Percentiles rank a stretch among this genome's conserved stretches.
Conservation (phyloP, 2,888 invertebrate species). For the Lingula anatina region DNA sequence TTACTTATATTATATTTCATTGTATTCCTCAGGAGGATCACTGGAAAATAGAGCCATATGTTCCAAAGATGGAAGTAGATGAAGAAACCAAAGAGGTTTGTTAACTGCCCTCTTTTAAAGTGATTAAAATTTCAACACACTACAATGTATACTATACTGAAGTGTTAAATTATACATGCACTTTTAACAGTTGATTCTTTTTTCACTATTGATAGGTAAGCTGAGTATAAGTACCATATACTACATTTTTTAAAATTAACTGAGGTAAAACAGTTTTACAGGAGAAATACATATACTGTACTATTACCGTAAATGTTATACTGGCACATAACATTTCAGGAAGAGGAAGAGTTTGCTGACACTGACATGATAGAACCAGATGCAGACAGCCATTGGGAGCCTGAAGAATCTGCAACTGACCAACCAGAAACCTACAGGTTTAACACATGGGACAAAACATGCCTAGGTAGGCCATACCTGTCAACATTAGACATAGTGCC, state of each 20-base stretch:
- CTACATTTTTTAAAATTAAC: too few relatives aligned
- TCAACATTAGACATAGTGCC: too few relatives aligned
- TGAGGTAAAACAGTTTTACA: too few relatives aligned
- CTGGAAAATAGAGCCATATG: slow-evolving; percentile 49
- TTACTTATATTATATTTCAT: slow-evolving; percentile 1
- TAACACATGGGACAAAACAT: slow-evolving; percentile 45
- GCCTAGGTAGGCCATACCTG: slow-evolving; percentile 39
- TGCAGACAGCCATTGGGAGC: slow-evolving; percentile 32
- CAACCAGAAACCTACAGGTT: slow-evolving; percentile 36
- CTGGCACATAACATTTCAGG: slow-evolving; percentile 12
- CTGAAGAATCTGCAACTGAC: slow-evolving; percentile 34
- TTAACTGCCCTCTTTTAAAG: neutral
- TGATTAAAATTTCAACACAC: too few relatives aligned
- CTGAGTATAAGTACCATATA: too few relatives aligned
- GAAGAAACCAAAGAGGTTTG: slow-evolving; percentile 11
- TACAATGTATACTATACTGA: too few relatives aligned
- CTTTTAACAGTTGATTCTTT: too few relatives aligned
- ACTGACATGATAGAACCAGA: slow-evolving; percentile 17
- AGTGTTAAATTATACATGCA: too few relatives aligned
- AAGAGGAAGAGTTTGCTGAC: slow-evolving; percentile 18
- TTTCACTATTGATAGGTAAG: too few relatives aligned
- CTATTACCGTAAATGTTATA: too few relatives aligned
- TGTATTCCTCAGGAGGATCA: slow-evolving; percentile 40
- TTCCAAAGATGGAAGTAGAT: slow-evolving; percentile 9
- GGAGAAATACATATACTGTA: too few relatives aligned